Evolutionary conservation across 1,140 invertebrate species (phyloP).

Genomic region (Periplaneta americana): DNA sequence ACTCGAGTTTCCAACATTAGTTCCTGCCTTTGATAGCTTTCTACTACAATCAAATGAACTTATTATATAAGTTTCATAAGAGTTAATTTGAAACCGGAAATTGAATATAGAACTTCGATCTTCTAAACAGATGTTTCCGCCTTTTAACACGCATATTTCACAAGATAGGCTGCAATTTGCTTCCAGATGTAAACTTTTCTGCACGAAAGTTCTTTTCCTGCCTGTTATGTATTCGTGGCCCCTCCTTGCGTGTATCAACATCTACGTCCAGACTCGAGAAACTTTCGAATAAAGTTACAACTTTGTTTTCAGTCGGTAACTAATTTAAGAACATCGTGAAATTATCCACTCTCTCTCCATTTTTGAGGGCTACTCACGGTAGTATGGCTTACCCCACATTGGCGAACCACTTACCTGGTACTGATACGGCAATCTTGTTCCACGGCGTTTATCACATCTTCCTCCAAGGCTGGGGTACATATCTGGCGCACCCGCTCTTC

Average conservation of each 20-base stretch:
- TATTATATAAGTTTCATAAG: neutral
- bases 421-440: too few relatives aligned
- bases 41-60: neutral
- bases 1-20: neutral
- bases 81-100: neutral
- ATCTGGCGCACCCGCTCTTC: too few relatives aligned
- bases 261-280: neutral
- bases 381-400: too few relatives aligned
- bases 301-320: too few relatives aligned
- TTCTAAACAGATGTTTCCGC: neutral
- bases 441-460: too few relatives aligned
- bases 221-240: neutral
- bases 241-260: neutral
- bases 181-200: neutral
- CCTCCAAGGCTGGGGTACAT: too few relatives aligned
- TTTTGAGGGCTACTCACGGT: too few relatives aligned
- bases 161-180: neutral
- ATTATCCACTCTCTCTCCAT: too few relatives aligned
- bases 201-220: neutral
- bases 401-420: too few relatives aligned
- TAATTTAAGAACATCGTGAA: too few relatives aligned
- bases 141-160: neutral
- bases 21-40: neutral
- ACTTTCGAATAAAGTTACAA: too few relatives aligned
- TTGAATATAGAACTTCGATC: neutral